phyloP scores from a whole-genome alignment of 2,888 invertebrate species.

The Limulus polyphemus region DNA sequence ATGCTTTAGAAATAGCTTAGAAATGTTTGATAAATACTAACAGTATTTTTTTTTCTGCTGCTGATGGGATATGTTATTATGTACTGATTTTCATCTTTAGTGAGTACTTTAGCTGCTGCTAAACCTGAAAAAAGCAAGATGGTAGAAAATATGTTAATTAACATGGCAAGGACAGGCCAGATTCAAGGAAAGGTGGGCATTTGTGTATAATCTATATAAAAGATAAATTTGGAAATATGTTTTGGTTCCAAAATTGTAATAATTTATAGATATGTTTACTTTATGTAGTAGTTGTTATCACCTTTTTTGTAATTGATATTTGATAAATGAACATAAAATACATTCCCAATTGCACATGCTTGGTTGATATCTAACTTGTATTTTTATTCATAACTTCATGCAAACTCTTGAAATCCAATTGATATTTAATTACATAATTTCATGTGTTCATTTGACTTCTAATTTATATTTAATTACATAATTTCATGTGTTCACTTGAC shows the following conservation, averaged over 20 bases:
- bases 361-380: too few species aligned
- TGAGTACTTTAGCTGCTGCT: conserved; percentile 82
- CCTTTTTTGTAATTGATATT: not conserved
- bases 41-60: too few species aligned
- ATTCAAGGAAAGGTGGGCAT: conserved; percentile 50
- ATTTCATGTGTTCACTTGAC: too few species aligned
- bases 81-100: conserved; percentile 42
- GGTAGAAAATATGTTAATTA: conserved; percentile 85
- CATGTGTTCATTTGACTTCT: too few species aligned
- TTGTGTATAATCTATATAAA: not conserved
- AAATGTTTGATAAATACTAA: not conserved
- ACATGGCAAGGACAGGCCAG: conserved; percentile 89
- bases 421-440: too few species aligned
- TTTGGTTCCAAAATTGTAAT: not conserved
- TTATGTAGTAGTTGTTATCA: not conserved
- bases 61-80: not conserved
- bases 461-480: too few species aligned
- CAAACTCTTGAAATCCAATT: too few species aligned
- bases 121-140: conserved; percentile 92
- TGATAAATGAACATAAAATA: too few species aligned
- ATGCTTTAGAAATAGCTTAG: not conserved
- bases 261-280: not conserved
- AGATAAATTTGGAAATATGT: conserved; percentile 2
- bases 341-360: too few species aligned
- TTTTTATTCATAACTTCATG: too few species aligned